Evolutionary conservation across 2,797 vertebrate genomes (phyloP), one percentile per base, ranked within the genome.

Genomic region (Syncerus caffer): DNA sequence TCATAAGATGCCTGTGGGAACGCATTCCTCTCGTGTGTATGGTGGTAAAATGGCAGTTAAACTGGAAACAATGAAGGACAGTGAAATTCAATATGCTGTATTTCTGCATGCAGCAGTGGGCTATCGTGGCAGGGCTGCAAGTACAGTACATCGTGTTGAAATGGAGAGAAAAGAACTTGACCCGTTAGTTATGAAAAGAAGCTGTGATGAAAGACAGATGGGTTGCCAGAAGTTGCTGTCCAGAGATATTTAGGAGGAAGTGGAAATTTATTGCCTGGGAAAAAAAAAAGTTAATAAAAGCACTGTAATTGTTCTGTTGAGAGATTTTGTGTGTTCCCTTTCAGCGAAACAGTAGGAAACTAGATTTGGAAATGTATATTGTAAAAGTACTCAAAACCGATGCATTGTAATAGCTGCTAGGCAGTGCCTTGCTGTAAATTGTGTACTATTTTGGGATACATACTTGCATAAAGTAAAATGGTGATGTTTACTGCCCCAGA

Each of bases 161-260:
- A 96, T 97, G 97, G 95, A 84, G 92, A 98, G 95, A 98, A 97
- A 98, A 98, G 98, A 99, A 98, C 97, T 98, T 98, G 98, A 98
- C 95, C 98, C 98, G 96, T 95, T 98, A 96, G 96, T 98, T 98
- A 97, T 98, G 98, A 98, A 98, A 98, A 99, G 98, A 98, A 98
- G 96, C 98, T 74, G 92, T 98, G 98, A 98, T 98, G 98, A 98
- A 98, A 98, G 98, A 97, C 97, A 85, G 97, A 98, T 97, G 97
- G 93, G 94, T 96, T 98, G 98, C 98, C 98, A 98, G 97, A 95
- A 98, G 97, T 58, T 97, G 98, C 96, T 96, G 98, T 97, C 98
- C 97, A 90, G 97, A 98, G 97, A 97, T 95, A 93, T 95, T 95
- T 58, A 96, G 97, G 97, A 98, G 98, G 98, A 98, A 98, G 97